Evolutionary conservation across 2,113 vertebrate species (phyloP).

Genomic region (Eretmochelys imbricata): DNA sequence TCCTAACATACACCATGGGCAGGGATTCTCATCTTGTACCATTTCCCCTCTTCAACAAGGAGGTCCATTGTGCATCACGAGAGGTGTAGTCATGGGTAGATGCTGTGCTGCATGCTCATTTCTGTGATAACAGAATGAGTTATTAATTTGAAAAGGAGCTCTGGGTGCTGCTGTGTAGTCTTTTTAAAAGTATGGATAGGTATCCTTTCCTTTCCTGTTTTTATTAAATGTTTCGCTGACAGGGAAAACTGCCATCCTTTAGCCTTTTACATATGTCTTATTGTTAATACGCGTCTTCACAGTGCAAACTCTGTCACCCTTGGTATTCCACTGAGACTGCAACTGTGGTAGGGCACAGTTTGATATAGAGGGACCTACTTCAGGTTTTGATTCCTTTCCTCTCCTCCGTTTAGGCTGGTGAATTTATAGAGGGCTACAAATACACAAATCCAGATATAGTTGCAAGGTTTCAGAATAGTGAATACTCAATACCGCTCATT

Average conservation of each 20-base stretch:
- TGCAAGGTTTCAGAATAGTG: neutral
- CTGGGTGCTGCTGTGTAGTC: neutral
- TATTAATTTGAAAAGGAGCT: neutral
- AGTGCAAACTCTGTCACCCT: rapidly evolving
- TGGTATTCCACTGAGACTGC: neutral
- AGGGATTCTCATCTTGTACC: neutral
- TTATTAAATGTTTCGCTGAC: conserved; percentile 37
- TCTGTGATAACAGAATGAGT: neutral
- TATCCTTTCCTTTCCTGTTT: conserved; percentile 3
- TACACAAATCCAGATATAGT: neutral
- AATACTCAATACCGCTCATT: neutral
- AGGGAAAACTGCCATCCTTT: conserved; percentile 38
- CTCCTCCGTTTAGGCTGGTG: neutral
- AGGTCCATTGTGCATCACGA: too few relatives aligned
- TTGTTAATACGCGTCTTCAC: neutral
- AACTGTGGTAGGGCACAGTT: neutral
- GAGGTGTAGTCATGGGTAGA: neutral
- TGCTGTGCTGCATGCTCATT: neutral
- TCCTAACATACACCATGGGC: neutral
- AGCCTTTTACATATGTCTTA: conserved; percentile 24
- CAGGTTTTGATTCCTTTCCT: neutral
- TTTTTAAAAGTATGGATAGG: neutral
- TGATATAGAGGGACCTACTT: neutral
- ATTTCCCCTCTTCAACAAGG: neutral
- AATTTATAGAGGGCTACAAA: neutral